phyloP scores from a whole-genome alignment of 2,113 vertebrate species.

The Ia io region DNA sequence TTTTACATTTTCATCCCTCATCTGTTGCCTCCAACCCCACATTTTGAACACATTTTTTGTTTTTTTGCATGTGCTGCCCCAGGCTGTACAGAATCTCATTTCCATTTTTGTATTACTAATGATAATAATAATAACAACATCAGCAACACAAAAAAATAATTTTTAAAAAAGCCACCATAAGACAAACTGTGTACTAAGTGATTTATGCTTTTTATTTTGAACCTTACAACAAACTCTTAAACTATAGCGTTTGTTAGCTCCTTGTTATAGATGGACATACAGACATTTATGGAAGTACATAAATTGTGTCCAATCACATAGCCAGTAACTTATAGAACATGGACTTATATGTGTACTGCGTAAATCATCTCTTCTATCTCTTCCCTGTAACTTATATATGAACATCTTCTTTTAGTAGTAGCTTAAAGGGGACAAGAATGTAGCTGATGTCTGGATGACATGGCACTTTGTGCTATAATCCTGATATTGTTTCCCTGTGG shows the following conservation, averaged over 20 bases:
- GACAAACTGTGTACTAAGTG: neutral
- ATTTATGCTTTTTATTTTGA: neutral
- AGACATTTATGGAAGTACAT: neutral
- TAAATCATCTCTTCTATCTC: neutral
- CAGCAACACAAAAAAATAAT: neutral
- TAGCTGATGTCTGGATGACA: neutral
- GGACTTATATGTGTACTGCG: neutral
- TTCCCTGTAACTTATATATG: neutral
- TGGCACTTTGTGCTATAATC: neutral
- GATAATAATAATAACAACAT: neutral
- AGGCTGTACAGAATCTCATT: neutral
- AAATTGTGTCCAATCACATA: neutral
- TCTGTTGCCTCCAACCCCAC: neutral
- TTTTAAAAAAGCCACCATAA: neutral
- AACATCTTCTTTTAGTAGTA: neutral
- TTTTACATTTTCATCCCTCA: neutral
- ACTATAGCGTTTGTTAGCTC: neutral
- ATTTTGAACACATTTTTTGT: neutral
- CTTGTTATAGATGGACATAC: neutral
- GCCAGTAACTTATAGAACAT: neutral
- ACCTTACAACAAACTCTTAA: neutral
- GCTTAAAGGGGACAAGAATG: neutral
- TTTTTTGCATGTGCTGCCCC: neutral
- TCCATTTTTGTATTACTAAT: neutral
- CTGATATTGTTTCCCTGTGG: neutral